These are phyloP conservation scores for Tribolium castaneum DNA, from an alignment of 1,140 invertebrate species.

Conservation along the genomic window DNA sequence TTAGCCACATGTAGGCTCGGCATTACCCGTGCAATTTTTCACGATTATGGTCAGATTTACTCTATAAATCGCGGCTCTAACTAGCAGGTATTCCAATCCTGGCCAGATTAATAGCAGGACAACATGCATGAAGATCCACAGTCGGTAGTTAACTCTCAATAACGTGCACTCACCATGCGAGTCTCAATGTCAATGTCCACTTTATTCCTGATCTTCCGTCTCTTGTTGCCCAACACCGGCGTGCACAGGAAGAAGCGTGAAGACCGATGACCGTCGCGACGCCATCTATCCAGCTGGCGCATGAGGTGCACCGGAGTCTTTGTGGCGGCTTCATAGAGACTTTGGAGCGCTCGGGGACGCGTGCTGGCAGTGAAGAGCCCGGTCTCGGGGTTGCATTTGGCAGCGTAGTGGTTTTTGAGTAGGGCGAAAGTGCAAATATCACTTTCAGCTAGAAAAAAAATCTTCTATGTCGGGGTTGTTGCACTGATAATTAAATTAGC, in stretches of 20 bases:
- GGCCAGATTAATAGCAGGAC: conserved; percentile 10
- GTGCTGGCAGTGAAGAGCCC: conserved; percentile 77
- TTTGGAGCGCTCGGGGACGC: conserved; percentile 72
- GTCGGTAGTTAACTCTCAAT: background rate
- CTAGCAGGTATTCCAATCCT: conserved; percentile 8
- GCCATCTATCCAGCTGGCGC: conserved; percentile 64
- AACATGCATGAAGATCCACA: background rate
- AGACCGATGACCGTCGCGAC: conserved; percentile 71
- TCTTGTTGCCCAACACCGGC: conserved; percentile 78
- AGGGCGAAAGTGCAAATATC: conserved; percentile 84
- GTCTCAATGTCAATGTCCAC: conserved; percentile 89
- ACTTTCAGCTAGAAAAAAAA: conserved; percentile 79
- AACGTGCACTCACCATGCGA: conserved; percentile 76
- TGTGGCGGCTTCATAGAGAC: conserved; percentile 78
- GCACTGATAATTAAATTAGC: background rate
- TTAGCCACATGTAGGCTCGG: background rate
- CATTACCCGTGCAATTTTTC: conserved; percentile 22
- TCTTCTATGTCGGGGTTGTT: background rate
- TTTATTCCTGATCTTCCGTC: conserved; percentile 73
- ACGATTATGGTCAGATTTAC: conserved; percentile 13
- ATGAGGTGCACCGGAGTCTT: conserved; percentile 65
- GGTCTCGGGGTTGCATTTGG: conserved; percentile 71
- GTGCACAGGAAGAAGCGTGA: conserved; percentile 79
- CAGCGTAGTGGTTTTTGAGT: conserved; percentile 78
- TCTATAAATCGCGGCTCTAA: conserved; percentile 3